Percentiles rank a stretch among this genome's conserved stretches.
Evolutionary conservation across 2,888 invertebrate genomes (phyloP).

Genomic region (Heteromyza rotundicornis): DNA sequence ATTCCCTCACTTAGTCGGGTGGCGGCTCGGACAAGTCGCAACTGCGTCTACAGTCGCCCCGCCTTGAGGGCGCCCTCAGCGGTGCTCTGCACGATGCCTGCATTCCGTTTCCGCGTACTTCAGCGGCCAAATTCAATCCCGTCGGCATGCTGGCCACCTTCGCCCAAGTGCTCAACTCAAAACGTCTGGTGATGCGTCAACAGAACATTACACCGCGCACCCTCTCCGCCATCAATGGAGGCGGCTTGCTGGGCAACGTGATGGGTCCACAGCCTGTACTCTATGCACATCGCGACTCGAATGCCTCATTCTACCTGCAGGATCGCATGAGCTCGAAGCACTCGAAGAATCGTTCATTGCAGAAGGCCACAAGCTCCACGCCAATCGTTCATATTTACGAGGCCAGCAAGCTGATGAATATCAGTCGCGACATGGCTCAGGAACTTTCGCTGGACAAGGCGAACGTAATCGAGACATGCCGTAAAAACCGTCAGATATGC

Average conservation of each 20-base stretch:
- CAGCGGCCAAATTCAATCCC: conserved; percentile 91
- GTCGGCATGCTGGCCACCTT: conserved; percentile 87
- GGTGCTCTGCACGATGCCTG: conserved; percentile 71
- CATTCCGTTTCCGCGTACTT: conserved; percentile 93
- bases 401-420: conserved; percentile 71
- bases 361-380: conserved; percentile 44
- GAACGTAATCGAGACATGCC: conserved; percentile 72
- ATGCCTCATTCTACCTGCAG: conserved; percentile 80
- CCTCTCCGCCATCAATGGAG: conserved; percentile 73
- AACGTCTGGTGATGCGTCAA: conserved; percentile 71
- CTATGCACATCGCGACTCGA: conserved; percentile 64
- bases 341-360: conserved; percentile 61
- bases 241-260: conserved; percentile 61
- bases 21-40: conserved; percentile 58
- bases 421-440: conserved; percentile 81
- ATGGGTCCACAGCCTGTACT: conserved; percentile 57
- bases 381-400: conserved; percentile 59
- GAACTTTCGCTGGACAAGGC: conserved; percentile 72
- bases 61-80: conserved; percentile 60
- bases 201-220: conserved; percentile 74
- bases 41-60: conserved; percentile 59
- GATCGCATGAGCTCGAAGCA: conserved; percentile 65
- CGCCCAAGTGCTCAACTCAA: conserved; percentile 74
- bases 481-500: conserved; percentile 79
- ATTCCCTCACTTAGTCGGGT: conserved; percentile 36